Evolutionary conservation across 2,888 invertebrate genomes (phyloP).

Genomic region (Papilio elwesi): DNA sequence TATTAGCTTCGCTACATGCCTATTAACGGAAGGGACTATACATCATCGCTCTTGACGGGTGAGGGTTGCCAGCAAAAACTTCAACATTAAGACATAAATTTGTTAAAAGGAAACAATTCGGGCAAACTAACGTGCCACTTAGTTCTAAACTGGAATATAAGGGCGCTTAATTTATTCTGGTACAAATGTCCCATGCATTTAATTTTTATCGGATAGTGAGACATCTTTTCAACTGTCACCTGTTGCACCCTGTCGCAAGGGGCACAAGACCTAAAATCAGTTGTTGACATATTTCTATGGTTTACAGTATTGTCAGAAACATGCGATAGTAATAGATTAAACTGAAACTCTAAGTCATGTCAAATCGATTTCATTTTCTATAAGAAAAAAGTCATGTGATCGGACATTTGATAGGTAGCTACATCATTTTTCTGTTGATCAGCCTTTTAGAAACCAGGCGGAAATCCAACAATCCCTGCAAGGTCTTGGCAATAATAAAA

Average conservation of each 20-base stretch:
- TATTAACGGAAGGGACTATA: conserved; percentile 42
- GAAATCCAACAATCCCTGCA: too few relatives aligned
- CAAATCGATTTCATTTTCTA: too few relatives aligned
- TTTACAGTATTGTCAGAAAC: too few relatives aligned
- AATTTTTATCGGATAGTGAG: not conserved
- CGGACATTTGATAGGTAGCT: too few relatives aligned
- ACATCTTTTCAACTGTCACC: not conserved
- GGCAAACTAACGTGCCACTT: conserved; percentile 18
- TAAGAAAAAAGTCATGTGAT: too few relatives aligned
- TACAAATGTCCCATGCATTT: conserved; percentile 2
- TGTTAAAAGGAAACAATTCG: conserved; percentile 45
- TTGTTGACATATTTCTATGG: too few relatives aligned
- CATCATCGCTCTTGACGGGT: conserved; percentile 47
- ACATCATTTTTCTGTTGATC: not conserved
- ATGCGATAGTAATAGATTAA: too few relatives aligned
- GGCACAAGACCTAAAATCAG: too few relatives aligned
- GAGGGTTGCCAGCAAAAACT: conserved; percentile 54
- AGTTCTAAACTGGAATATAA: conserved; percentile 9
- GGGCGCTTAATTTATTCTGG: not conserved
- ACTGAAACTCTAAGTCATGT: too few relatives aligned
- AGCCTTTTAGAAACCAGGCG: too few relatives aligned
- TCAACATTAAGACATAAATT: conserved; percentile 59
- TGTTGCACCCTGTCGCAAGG: too few relatives aligned
- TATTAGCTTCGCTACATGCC: conserved; percentile 17
- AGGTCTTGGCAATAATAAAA: not conserved